Base-by-base conservation (phyloP, 2,797 vertebrate species). In the Accipiter superciliosus region DNA sequence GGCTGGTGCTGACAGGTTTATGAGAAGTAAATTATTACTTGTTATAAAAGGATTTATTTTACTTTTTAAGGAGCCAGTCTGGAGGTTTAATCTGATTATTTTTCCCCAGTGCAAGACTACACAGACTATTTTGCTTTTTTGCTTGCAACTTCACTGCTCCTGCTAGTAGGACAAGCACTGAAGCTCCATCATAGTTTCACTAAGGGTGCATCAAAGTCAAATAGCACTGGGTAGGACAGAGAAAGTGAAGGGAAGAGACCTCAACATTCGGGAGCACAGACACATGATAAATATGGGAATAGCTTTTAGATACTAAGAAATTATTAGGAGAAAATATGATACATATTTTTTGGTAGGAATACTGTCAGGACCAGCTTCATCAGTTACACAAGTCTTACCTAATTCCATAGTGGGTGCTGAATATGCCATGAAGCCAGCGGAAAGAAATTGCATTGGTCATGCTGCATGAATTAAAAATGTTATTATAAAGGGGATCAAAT, bases 1-100 rank as follows among this genome's bases (percentile, higher is more conserved):
- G 87, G 57, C 65, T 94, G 89, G 59, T 93, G 94, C 87, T 89
- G 95, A 97, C 84, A 85, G 86, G 74, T 95, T 96, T 96, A 95
- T 53, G 83, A 92, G 87, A 95, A 90, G 61, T 87, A 87, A 97
- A 96, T 90, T 94, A 96, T 84, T 94, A 90, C 86, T 90, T 33
- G 28, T 79, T 84, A 83, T 66, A 95, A 93, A 87, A 65, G 67
- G 59, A 90, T 96, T 95, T 95, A 87, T 94, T 95, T 92, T 87
- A 77, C 63, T 90, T 96, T 96, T 83, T 59, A 87, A 93, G 63
- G 77, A 94, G 80, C 67, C 78, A 87, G 89, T 44, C 26, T 3
- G 78, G 42, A 95, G 39, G 40, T 79, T 93, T 94, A 85, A 92
- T 93, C 84, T 96, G 78, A 96, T 89, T 77, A 90, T 91, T 93